These are phyloP conservation scores for Numenius arquata DNA, from an alignment of 2,113 vertebrate genomes.

Conservation along the genomic window DNA sequence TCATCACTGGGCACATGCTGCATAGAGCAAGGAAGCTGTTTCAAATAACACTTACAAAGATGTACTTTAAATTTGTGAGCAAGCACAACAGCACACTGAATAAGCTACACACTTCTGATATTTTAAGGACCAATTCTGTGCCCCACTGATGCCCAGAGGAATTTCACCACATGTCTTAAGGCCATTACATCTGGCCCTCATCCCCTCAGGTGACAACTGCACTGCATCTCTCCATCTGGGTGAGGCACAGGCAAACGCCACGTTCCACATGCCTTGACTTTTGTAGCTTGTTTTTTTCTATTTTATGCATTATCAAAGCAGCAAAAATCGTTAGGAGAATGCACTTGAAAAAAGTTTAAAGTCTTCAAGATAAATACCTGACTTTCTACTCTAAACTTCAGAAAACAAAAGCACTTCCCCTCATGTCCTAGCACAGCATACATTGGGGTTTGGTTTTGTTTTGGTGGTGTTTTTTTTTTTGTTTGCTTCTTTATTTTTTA, in stretches of 20 bases:
- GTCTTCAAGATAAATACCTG: not conserved
- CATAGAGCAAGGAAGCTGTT: not conserved
- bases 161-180: not conserved
- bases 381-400: not conserved
- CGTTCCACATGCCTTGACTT: accelerated
- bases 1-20: accelerated
- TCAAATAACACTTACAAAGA: not conserved
- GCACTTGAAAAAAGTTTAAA: not conserved
- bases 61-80: not conserved
- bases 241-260: not conserved
- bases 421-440: not conserved
- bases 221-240: accelerated
- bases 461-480: too few species aligned
- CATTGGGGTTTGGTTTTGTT: not conserved
- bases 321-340: not conserved
- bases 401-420: not conserved
- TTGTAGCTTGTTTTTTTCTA: not conserved
- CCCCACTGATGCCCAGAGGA: not conserved
- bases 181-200: not conserved
- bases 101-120: not conserved
- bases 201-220: not conserved
- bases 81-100: not conserved
- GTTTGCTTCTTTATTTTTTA: not conserved
- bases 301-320: not conserved
- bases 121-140: not conserved